Percentiles rank a stretch among this genome's conserved stretches.
These are phyloP conservation scores for Recurvirostra avosetta DNA, from an alignment of 2,113 vertebrate species.

Conservation along the genomic window DNA sequence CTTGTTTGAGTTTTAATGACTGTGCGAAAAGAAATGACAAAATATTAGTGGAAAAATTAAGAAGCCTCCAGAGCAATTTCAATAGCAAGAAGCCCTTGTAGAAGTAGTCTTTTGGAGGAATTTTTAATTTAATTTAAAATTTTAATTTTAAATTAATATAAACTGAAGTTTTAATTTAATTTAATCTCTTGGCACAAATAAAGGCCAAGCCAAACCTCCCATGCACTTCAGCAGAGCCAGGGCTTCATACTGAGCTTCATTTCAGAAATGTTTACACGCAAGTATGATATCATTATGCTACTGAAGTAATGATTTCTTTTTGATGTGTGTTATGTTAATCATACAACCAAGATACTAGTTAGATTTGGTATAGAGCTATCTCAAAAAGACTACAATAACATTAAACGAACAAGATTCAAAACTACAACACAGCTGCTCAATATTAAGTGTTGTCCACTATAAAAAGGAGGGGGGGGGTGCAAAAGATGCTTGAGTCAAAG, in stretches of 20 bases:
- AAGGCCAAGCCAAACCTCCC: not conserved
- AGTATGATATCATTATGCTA: not conserved
- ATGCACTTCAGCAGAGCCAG: not conserved
- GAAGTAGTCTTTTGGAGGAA: not conserved
- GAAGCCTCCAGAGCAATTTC: not conserved
- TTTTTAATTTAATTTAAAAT: not conserved
- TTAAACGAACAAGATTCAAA: not conserved
- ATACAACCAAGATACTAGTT: not conserved
- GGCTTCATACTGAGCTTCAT: not conserved
- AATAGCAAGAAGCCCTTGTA: not conserved
- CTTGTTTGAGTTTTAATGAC: not conserved
- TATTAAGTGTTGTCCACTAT: not conserved
- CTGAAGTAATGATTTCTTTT: not conserved
- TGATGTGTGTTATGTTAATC: not conserved
- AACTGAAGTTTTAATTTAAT: not conserved
- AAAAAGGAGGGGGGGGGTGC: not conserved
- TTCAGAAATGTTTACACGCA: not conserved
- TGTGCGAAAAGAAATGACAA: not conserved
- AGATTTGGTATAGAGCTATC: slow-evolving; percentile 7
- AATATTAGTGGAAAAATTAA: not conserved
- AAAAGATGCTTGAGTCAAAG: not conserved
- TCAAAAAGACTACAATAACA: not conserved
- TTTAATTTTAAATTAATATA: not conserved
- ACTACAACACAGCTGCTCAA: not conserved
- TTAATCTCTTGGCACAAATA: not conserved